Evolutionary conservation across 2,797 vertebrate species (phyloP), one percentile per base, ranked within the genome.

Genomic region (Ciconia nigra): DNA sequence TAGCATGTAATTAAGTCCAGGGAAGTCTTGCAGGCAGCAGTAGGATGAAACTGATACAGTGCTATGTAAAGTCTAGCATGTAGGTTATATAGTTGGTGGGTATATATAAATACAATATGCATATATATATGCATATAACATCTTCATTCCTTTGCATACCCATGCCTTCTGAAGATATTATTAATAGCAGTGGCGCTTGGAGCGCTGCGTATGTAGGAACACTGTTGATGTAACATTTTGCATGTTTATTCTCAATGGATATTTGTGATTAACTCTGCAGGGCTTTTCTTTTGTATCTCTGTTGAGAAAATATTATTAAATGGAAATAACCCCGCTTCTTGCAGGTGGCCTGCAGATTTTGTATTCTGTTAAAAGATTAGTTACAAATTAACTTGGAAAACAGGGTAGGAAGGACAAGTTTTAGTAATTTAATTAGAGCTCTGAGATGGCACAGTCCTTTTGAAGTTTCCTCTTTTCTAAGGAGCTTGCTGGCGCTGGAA

Each of bases 291-390:
- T 93, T 95, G 83, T 89, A 71, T 61, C 55, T 65, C 71, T 21
- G n/a, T 11, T 80, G 61, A 61, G 83, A 93, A 96, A 96, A 95
- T 80, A 92, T 83, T 90, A 90, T 82, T 46, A 63, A 89, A 93
- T 49, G 47, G 71, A 71, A 96, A 82, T 21, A 71, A 51, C 13
- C 29, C n/a, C 52, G 15, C 26, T 71, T 77, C 74, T 82, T 69
- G 67, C 77, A 96, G 59, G 90, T 96, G 86, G 81, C 54, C 91
- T 91, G 65, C 58, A 86, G 80, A 74, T 90, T 89, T 67, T 67
- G 22, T 84, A 29, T n/a, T 57, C 63, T 54, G 58, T 82, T 87
- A 73, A 72, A 89, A 90, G 44, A 69, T 66, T 25, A 92, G 47
- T 66, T 85, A 85, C 52, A 73, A 94, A 70, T 74, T 76, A 59